Evolutionary conservation across 1,140 invertebrate species (phyloP), one percentile per base, ranked within the genome.

Genomic region (Cotesia chilonis): DNA sequence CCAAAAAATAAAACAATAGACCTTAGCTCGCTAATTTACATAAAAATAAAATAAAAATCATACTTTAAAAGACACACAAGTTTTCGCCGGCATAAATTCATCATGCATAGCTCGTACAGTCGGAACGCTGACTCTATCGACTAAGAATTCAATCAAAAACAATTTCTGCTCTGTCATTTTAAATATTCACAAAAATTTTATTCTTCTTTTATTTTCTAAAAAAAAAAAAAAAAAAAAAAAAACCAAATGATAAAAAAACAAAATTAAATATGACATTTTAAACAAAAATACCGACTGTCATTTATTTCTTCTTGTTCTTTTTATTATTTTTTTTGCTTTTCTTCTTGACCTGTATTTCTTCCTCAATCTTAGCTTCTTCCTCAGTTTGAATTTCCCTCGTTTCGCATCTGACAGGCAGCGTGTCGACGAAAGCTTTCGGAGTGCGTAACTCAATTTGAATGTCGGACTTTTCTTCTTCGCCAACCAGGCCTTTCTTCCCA

Each of bases 381-480:
- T 87, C 85, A 0, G 85, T 86, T 55, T 87, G 85, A 47, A 82
- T 74, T 37, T 86, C 83, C 7, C 85, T 75, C 0, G 84, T 87
- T 36, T 87, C 86, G 14, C 78, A 81, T 35, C 84, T 78, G 4
- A 86, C 70, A 0, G 86, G 85, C 0, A 83, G 82, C 4, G 80
- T 68, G n/a, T 71, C 77, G 17, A 85, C 85, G 0, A 71, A 68
- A 0, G 82, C 82, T 20, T 85, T 85, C 0, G 86, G 86, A 0
- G 86, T 87, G 20, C 79, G 82, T 80, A 87, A 81, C 51, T 87
- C 85, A 37, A 87, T 36, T 55, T 87, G 85, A 54, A 87, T 75
- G 28, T 86, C 85, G 0, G 82, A 84, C 69, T 87, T 87, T 38
- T 87, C 84, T 0, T 75, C 81, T 0, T 77, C 78, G 0, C 82